Percentiles rank a stretch among this genome's conserved stretches.
Conservation (phyloP, 2,797 vertebrate species). For the Syndactyla subalaris region DNA sequence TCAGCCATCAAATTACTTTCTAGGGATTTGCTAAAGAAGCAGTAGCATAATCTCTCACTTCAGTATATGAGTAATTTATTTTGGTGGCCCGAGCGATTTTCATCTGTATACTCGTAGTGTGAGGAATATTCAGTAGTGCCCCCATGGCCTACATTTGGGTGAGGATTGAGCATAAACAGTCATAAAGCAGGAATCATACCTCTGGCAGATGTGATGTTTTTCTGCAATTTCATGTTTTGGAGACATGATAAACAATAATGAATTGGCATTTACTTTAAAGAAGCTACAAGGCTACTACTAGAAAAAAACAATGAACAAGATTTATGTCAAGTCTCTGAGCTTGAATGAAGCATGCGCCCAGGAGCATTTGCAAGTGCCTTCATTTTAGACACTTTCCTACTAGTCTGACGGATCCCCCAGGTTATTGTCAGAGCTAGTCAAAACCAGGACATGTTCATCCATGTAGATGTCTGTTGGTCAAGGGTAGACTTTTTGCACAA, state of each 20-base stretch:
- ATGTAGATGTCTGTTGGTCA: not conserved
- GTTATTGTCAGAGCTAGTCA: not conserved
- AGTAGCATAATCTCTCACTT: not conserved
- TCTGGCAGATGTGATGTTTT: slow-evolving; percentile 11
- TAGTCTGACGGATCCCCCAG: not conserved
- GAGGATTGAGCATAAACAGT: not conserved
- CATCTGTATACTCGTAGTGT: not conserved
- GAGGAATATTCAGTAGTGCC: not conserved
- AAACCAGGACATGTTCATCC: not conserved
- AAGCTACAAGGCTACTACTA: not conserved
- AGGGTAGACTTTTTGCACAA: not conserved
- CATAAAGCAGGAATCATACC: not conserved
- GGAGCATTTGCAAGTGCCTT: not conserved
- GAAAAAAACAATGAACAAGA: not conserved
- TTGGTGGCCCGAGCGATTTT: not conserved
- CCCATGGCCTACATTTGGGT: not conserved
- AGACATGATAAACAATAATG: not conserved
- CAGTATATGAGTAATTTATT: not conserved
- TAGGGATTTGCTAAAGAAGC: not conserved
- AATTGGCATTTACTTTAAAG: not conserved
- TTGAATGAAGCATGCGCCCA: not conserved
- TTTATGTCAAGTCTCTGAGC: not conserved
- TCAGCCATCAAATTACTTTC: not conserved
- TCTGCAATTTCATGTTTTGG: not conserved
- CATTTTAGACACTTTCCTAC: not conserved